Evolutionary conservation across 2,113 vertebrate species (phyloP), one percentile per base, ranked within the genome.

Genomic region (Peromyscus polionotus): DNA sequence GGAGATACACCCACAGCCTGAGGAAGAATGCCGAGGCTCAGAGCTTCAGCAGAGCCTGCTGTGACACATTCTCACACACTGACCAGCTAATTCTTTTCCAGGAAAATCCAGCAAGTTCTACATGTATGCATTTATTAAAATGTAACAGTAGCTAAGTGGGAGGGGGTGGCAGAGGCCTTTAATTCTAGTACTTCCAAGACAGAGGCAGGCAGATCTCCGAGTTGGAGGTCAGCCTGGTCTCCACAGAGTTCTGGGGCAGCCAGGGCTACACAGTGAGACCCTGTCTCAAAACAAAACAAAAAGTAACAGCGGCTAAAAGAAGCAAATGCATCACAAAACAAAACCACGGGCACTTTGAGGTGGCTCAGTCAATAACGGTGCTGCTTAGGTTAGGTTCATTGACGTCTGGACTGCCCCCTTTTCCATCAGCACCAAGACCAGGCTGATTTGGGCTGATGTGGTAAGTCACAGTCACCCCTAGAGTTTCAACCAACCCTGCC

Each of bases 1-100:
- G 0, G 1, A 76, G 72, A 39, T 33, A 42, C 0, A 39, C 1
- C 59, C 4, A 0, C n/a, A 36, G 75, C 11, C 61, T 1, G 17
- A 81, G 77, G 39, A 88, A 45, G n/a, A 1, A 1, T 1, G n/a
- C 57, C 51, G 6, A 0, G 42, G 33, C 14, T 24, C 8, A 0
- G 22, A 6, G 12, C 42, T 33, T 33, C 12, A 3, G 8, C 9
- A 48, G 28, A 57, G 65, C 31, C 76, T 61, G 73, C 45, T 31
- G 85, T 19, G 81, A 65, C 26, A 10, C 2, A 1, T 4, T 31
- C 81, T 63, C 13, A 42, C n/a, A 31, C 39, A 42, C 5, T 10
- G 63, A 28, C 51, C 68, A 48, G 79, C 42, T 42, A 79, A 63
- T 54, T 61, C 36, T 73, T 63, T 88, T 63, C 83, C 19, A 57